Conservation (phyloP, 2,113 vertebrate species). For the Aspiorhynchus laticeps region DNA sequence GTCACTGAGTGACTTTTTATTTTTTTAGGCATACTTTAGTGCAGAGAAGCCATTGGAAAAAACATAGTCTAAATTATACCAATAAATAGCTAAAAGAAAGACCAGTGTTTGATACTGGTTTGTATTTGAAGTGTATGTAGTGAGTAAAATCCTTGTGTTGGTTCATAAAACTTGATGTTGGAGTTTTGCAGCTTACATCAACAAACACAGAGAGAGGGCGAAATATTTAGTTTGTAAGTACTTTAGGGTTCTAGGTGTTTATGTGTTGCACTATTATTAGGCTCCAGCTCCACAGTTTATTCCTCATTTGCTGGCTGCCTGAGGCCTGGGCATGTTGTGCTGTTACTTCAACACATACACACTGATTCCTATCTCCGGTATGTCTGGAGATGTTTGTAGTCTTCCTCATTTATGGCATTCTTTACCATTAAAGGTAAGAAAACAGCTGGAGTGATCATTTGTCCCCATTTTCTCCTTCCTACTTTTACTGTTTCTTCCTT, state of each 20-base stretch:
- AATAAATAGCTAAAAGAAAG: background rate
- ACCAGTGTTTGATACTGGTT: background rate
- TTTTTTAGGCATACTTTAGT: background rate
- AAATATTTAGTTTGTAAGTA: background rate
- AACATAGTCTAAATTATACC: background rate
- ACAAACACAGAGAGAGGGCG: background rate
- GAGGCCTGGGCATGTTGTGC: conserved; percentile 26
- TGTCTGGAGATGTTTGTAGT: conserved; percentile 8
- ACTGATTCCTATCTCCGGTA: conserved; percentile 32
- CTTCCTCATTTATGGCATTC: background rate
- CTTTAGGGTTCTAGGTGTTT: conserved; percentile 26
- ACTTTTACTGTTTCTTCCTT: background rate
- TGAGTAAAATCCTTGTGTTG: background rate
- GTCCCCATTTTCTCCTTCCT: background rate
- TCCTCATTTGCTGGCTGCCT: conserved; percentile 1
- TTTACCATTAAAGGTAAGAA: conserved; percentile 19
- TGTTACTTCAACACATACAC: conserved; percentile 27
- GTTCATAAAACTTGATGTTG: background rate
- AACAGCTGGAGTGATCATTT: background rate
- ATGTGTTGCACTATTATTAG: conserved; percentile 4
- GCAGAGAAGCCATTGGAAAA: background rate
- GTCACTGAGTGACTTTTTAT: background rate
- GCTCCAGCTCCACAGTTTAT: background rate
- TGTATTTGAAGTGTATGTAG: background rate
- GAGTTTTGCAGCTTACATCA: background rate